Evolutionary conservation across 2,797 vertebrate genomes (phyloP).

Genomic region (Protonibea diacanthus): DNA sequence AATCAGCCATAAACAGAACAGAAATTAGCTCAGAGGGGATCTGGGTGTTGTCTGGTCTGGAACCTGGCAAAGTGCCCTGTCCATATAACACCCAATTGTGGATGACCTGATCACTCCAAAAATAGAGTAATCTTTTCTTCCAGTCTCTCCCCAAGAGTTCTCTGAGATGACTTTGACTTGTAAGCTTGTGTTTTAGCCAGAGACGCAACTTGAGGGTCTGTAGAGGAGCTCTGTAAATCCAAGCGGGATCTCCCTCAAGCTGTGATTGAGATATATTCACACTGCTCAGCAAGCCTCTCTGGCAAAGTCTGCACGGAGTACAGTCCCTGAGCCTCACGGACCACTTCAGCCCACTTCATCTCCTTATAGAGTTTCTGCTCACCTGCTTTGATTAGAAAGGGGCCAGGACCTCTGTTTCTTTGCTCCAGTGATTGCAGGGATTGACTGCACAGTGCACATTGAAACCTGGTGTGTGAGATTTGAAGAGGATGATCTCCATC

Average conservation of each 20-base stretch:
- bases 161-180: constrained; percentile 46
- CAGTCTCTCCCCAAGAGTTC: constrained; percentile 13
- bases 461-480: constrained; percentile 31
- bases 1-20: constrained; percentile 11
- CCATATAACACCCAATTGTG: constrained; percentile 15
- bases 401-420: constrained; percentile 17
- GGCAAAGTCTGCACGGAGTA: constrained; percentile 49
- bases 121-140: constrained; percentile 22
- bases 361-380: constrained; percentile 45
- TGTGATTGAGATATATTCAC: constrained; percentile 69
- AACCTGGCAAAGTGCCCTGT: neutral
- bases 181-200: constrained; percentile 51
- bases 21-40: constrained; percentile 12
- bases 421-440: constrained; percentile 28
- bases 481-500: constrained; percentile 24
- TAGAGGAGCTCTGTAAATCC: constrained; percentile 70
- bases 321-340: constrained; percentile 42
- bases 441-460: constrained; percentile 28
- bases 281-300: constrained; percentile 60
- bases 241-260: constrained; percentile 62
- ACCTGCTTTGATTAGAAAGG: constrained; percentile 39
- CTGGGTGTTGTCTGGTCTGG: constrained; percentile 8
- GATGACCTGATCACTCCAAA: constrained; percentile 25
- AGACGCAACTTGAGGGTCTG: constrained; percentile 52
- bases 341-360: constrained; percentile 41